These are phyloP conservation scores for Zaprionus nigranus DNA, from an alignment of 1,140 invertebrate species.

Conservation along the genomic window DNA sequence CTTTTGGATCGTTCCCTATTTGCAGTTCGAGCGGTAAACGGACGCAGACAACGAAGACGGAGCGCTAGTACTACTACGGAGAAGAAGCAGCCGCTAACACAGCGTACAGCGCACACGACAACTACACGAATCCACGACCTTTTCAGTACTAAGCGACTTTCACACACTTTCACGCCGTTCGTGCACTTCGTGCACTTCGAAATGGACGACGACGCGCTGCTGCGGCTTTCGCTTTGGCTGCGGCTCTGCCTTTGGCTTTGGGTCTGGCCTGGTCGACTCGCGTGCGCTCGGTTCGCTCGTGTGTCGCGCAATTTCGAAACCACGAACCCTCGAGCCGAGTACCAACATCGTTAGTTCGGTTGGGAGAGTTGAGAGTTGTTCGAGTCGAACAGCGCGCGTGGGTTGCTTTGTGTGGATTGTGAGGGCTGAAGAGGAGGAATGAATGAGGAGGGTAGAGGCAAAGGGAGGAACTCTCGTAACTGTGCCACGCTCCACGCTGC, in stretches of 20 bases:
- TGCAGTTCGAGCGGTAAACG: constrained; percentile 38
- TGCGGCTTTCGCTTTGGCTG: constrained; percentile 41
- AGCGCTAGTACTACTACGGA: neutral
- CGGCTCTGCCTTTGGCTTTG: constrained; percentile 13
- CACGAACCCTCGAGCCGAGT: constrained; percentile 34
- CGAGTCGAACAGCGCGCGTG: constrained; percentile 13
- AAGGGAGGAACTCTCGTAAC: constrained; percentile 28
- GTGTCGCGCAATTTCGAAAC: constrained; percentile 55
- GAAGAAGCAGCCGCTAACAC: constrained; percentile 2
- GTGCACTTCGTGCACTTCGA: constrained; percentile 61
- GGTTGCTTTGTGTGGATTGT: neutral
- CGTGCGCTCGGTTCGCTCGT: constrained; percentile 21
- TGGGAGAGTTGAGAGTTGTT: constrained; percentile 27
- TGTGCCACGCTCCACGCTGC: constrained; percentile 46
- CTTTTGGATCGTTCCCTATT: neutral
- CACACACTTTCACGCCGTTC: constrained; percentile 45
- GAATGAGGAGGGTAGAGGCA: neutral
- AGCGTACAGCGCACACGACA: constrained; percentile 55
- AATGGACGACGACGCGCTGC: constrained; percentile 25
- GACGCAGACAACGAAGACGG: constrained; percentile 29
- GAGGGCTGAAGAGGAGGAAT: neutral
- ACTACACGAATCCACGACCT: constrained; percentile 84
- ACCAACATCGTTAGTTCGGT: constrained; percentile 11
- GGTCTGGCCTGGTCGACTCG: neutral
- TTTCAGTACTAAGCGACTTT: constrained; percentile 81